These are phyloP conservation scores for Pteronura brasiliensis DNA, from an alignment of 2,113 vertebrate genomes.

Conservation along the genomic window DNA sequence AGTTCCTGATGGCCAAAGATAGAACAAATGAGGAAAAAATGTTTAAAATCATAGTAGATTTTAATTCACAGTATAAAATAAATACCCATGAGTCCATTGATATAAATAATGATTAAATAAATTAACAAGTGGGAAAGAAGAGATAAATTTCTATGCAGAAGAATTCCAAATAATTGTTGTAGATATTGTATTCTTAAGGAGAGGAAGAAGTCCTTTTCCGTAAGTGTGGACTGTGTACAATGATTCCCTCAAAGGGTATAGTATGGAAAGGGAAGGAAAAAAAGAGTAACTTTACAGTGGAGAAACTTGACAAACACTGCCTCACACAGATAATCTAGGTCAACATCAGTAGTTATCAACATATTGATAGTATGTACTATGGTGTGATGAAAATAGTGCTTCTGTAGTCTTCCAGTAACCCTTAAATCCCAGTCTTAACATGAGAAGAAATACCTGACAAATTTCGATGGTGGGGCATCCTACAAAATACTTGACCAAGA, in stretches of 20 bases:
- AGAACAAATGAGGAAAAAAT: neutral
- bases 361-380: neutral
- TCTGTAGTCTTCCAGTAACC: neutral
- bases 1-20: neutral
- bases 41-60: neutral
- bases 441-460: constrained; percentile 1
- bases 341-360: neutral
- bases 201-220: neutral
- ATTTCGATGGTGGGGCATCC: neutral
- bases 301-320: neutral
- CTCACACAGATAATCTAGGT: neutral
- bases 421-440: neutral
- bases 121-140: neutral
- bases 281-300: neutral
- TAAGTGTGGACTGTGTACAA: neutral
- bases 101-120: neutral
- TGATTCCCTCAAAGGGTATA: neutral
- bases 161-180: constrained; percentile 16
- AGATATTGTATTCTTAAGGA: neutral
- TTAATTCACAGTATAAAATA: constrained; percentile 37
- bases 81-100: neutral
- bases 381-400: constrained; percentile 2
- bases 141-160: neutral
- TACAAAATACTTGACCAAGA: neutral
- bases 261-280: neutral